Evolutionary conservation across 2,113 vertebrate genomes (phyloP), one percentile per base, ranked within the genome.

Genomic region (Trematomus loennbergii): DNA sequence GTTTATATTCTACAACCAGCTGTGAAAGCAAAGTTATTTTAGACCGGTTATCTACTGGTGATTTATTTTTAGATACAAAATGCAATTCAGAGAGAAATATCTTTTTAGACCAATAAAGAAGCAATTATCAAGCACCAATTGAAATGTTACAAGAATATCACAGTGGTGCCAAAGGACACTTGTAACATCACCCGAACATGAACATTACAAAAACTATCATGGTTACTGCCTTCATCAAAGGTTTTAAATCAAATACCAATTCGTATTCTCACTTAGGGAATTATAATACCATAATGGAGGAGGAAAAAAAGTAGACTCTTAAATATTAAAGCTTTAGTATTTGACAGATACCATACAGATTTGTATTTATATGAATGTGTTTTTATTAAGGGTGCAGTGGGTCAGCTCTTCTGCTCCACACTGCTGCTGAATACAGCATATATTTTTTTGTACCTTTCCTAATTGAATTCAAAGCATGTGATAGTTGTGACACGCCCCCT

Each of bases 401-500:
- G 64, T 8, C 17, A 72, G 16, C 45, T 57, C 48, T 36, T 40
- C 6, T 33, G 52, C 67, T 74, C 55, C 15, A 0, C 46, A 2
- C 46, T 22, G 33, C 46, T 22, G 33, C 45, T 70, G 64, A 13
- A 36, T 61, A 7, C 40, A 73, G 75, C 29, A 58, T 52, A 69
- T 46, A 43, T 72, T 64, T 18, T 18, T 54, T 3, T 33, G 36
- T 40, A 40, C 1, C 29, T 45, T 15, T 29, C 48, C 25, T 69
- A 72, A 82, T 68, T 71, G 53, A 52, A 70, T 66, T 59, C 62
- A 68, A 53, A 74, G 57, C 75, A 82, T 90, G 82, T 20, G 82
- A 60, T 72, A 83, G 85, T 87, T 61, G 81, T 65, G 61, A 81
- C 86, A 89, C 94, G 93, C 95, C 94, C 93, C 90, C 94, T 95